Conservation (phyloP, 2,888 invertebrate genomes). For the Hydropsyche betteni region DNA sequence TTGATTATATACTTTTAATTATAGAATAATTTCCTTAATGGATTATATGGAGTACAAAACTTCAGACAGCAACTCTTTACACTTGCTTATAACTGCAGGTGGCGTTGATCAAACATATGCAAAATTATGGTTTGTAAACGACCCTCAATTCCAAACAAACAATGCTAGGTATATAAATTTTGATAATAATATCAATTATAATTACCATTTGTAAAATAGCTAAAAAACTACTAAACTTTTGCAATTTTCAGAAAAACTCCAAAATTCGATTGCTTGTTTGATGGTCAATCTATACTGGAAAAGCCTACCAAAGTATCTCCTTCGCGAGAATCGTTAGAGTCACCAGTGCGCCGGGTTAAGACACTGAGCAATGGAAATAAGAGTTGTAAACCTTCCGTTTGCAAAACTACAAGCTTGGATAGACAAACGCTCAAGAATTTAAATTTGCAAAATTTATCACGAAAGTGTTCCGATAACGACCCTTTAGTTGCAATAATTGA, state of each 20-base stretch:
- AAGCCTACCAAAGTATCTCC: neutral
- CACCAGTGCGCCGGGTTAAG: constrained; percentile 2
- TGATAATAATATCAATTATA: neutral
- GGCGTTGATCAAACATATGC: constrained; percentile 60
- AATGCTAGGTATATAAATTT: constrained; percentile 57
- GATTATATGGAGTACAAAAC: constrained; percentile 26
- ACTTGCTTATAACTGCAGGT: constrained; percentile 56
- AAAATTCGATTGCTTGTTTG: constrained; percentile 62
- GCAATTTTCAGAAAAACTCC: constrained; percentile 14
- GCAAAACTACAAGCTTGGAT: constrained; percentile 61
- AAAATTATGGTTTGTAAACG: constrained; percentile 63
- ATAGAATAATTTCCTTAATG: constrained; percentile 42
- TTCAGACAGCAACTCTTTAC: neutral
- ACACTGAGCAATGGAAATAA: constrained; percentile 15
- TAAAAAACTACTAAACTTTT: neutral
- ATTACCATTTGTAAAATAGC: neutral
- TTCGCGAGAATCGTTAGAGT: neutral
- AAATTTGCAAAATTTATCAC: constrained; percentile 59
- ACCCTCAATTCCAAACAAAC: constrained; percentile 59
- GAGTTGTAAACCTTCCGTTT: constrained; percentile 54
- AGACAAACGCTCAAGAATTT: constrained; percentile 60
- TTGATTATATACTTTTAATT: constrained; percentile 11
- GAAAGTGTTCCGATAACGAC: constrained; percentile 56
- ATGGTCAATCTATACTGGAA: constrained; percentile 55
- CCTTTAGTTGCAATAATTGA: constrained; percentile 64